phyloP scores from a whole-genome alignment of 1,140 invertebrate genomes.

The Scaptomyza graminum region DNA sequence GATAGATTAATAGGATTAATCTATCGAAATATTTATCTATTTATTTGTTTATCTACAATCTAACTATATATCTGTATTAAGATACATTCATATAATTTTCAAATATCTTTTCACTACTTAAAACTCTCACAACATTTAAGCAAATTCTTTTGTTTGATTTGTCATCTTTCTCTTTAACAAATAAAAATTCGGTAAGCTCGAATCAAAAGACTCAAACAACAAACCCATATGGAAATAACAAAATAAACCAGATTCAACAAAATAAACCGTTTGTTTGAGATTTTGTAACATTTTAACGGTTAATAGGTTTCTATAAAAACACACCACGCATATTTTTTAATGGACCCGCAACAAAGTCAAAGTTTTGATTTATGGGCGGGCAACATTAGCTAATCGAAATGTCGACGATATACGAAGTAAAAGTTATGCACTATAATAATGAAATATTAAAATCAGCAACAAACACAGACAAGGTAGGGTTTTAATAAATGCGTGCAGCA shows the following conservation, averaged over 20 bases:
- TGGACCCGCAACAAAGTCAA: slow-evolving; percentile 46
- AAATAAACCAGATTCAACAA: slow-evolving; percentile 3
- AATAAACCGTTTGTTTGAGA: slow-evolving; percentile 21
- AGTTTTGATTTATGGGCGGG: slow-evolving; percentile 67
- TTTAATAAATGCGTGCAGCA: slow-evolving; percentile 19
- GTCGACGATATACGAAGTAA: slow-evolving; percentile 5
- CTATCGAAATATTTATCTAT: too few species aligned
- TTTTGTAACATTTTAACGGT: slow-evolving; percentile 71
- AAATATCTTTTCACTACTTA: not conserved
- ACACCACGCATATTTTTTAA: slow-evolving; percentile 29
- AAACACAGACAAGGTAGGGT: slow-evolving; percentile 27
- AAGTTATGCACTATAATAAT: slow-evolving; percentile 18
- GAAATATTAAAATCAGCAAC: slow-evolving; percentile 23
- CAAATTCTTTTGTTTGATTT: slow-evolving; percentile 46
- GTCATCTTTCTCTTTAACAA: not conserved
- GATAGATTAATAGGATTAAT: too few species aligned
- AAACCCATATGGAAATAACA: slow-evolving; percentile 58
- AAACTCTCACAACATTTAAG: slow-evolving; percentile 13
- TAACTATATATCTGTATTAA: too few species aligned
- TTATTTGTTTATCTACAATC: too few species aligned
- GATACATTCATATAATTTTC: too few species aligned
- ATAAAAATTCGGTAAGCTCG: not conserved
- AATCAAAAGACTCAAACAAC: slow-evolving; percentile 71
- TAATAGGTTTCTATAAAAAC: slow-evolving; percentile 38
- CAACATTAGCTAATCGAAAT: slow-evolving; percentile 73